These are phyloP conservation scores for Haliclystus octoradiatus DNA, from an alignment of 30 jellyfish, hydroid and myxozoan genomes.

Conservation along the genomic window DNA sequence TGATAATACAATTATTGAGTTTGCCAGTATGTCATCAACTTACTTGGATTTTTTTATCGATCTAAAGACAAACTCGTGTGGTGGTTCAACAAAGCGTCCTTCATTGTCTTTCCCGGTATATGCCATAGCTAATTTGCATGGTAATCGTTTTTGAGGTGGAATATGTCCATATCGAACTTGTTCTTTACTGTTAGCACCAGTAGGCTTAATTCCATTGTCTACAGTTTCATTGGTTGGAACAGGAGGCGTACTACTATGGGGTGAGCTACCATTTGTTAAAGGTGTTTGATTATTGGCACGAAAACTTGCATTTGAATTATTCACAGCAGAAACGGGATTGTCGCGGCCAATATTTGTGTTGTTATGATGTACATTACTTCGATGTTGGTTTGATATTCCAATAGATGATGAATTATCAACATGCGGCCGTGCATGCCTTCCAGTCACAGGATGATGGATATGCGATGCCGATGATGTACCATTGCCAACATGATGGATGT, in stretches of 20 bases:
- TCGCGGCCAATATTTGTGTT: background rate
- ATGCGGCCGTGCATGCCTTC: background rate
- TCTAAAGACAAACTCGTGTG: slow-evolving; percentile 84
- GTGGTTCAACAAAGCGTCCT: slow-evolving; percentile 93
- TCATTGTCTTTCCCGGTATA: slow-evolving; percentile 73
- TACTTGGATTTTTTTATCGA: slow-evolving; percentile 85
- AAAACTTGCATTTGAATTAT: no score
- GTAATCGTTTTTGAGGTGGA: background rate
- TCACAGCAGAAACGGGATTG: background rate
- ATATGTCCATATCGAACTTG: background rate
- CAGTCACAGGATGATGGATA: background rate
- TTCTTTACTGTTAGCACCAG: background rate
- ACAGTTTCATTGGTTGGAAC: background rate
- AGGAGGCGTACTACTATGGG: background rate
- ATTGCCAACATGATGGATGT: slow-evolving; percentile 49
- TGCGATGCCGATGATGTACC: slow-evolving; percentile 1
- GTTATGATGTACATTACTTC: no score
- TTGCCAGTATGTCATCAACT: no score
- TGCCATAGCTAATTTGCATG: slow-evolving; percentile 1
- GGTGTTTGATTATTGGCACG: background rate
- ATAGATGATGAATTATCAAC: background rate
- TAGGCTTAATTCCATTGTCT: background rate
- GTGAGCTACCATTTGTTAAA: background rate
- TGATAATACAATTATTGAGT: no score
- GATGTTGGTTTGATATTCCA: background rate